phyloP scores from a whole-genome alignment of 1,140 invertebrate genomes.

The Diuraphis noxia region DNA sequence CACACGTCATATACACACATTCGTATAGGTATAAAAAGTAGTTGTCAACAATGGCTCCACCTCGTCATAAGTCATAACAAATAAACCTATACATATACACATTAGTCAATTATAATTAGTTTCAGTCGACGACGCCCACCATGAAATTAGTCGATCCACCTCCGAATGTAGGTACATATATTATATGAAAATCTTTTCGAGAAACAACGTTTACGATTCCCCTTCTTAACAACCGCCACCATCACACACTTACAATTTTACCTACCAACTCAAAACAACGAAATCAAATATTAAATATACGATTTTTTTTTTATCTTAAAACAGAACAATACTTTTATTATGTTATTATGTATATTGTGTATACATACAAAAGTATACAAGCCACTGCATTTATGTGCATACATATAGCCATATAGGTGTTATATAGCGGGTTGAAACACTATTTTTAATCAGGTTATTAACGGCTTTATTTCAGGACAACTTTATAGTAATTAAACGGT shows the following conservation, averaged over 20 bases:
- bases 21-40: background rate
- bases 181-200: background rate
- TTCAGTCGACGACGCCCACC: conserved; percentile 37
- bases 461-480: too few species aligned
- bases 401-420: too few species aligned
- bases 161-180: background rate
- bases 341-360: background rate
- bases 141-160: conserved; percentile 31
- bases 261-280: background rate
- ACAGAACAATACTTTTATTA: background rate
- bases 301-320: background rate
- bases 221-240: background rate
- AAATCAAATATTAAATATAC: background rate
- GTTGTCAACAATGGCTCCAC: conserved; percentile 40
- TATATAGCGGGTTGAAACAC: too few species aligned
- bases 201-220: background rate
- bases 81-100: conserved; percentile 11
- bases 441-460: too few species aligned
- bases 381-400: background rate
- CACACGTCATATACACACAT: too few species aligned
- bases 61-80: conserved; percentile 9
- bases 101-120: conserved; percentile 37
- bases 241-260: background rate
- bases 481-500: too few species aligned
- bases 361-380: background rate